Percentiles rank a stretch among this genome's conserved stretches.
phyloP scores from a whole-genome alignment of 2,113 vertebrate species.

The Lycaon pictus region DNA sequence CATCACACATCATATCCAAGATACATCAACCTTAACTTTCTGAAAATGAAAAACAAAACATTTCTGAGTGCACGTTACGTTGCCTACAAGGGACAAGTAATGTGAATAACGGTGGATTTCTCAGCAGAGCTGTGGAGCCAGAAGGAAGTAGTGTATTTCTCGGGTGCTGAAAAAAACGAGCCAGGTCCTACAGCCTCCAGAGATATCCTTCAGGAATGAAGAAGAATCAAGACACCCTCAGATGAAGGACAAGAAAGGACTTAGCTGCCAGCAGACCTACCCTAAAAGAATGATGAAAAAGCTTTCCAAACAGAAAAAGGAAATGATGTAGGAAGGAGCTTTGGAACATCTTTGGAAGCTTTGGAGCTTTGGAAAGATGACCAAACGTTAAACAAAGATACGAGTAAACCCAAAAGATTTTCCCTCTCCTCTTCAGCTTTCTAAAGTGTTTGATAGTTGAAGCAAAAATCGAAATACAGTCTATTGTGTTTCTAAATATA shows the following conservation, averaged over 20 bases:
- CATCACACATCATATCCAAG: not conserved
- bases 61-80: not conserved
- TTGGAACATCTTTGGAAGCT: not conserved
- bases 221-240: not conserved
- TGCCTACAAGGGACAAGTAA: not conserved
- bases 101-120: not conserved
- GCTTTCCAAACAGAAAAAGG: not conserved
- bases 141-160: not conserved
- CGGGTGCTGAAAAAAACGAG: not conserved
- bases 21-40: not conserved
- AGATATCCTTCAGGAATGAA: not conserved
- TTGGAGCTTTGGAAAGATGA: not conserved
- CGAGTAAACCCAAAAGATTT: not conserved
- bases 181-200: not conserved
- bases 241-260: not conserved
- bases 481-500: not conserved
- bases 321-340: not conserved
- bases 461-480: not conserved
- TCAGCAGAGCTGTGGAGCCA: not conserved
- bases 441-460: not conserved
- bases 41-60: slow-evolving; percentile 23
- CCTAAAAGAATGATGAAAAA: not conserved
- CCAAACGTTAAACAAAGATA: not conserved
- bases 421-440: not conserved
- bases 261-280: not conserved